A percentile compares a stretch with the other conserved stretches of the same genome.
phyloP scores from a whole-genome alignment of 2,113 vertebrate species.

The Syngnathus floridae region DNA sequence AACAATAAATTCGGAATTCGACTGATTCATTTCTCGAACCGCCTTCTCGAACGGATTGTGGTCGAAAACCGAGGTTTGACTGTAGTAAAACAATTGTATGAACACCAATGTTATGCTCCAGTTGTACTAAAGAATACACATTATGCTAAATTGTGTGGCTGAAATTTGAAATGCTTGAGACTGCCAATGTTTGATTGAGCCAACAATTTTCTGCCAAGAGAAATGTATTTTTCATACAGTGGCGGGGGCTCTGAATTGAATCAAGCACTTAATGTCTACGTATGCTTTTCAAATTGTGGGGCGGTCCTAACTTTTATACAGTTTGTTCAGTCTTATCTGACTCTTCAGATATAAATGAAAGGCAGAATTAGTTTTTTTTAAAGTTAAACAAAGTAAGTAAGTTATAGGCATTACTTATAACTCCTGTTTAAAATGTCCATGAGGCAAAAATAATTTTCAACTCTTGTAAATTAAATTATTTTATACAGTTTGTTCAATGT shows the following conservation, averaged over 20 bases:
- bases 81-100: not conserved
- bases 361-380: too few relatives aligned
- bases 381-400: too few relatives aligned
- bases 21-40: too few relatives aligned
- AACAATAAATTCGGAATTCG: too few relatives aligned
- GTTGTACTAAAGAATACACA: not conserved
- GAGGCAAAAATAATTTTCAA: constrained; percentile 17
- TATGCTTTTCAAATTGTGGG: too few relatives aligned
- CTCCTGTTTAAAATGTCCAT: constrained; percentile 42
- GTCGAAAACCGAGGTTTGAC: too few relatives aligned
- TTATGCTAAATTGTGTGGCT: not conserved
- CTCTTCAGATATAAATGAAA: too few relatives aligned
- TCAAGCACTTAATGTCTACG: not conserved
- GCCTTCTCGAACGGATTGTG: too few relatives aligned
- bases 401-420: constrained; percentile 43
- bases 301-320: too few relatives aligned
- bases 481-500: too few relatives aligned
- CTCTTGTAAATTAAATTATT: too few relatives aligned
- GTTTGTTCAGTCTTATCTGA: too few relatives aligned
- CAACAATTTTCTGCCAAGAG: constrained; percentile 19
- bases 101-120: constrained; percentile 12
- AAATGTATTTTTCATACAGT: not conserved
- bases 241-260: not conserved
- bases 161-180: constrained; percentile 2
- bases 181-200: constrained; percentile 13